Evolutionary conservation across 2,113 vertebrate species (phyloP).

Genomic region (Zosterops lateralis): DNA sequence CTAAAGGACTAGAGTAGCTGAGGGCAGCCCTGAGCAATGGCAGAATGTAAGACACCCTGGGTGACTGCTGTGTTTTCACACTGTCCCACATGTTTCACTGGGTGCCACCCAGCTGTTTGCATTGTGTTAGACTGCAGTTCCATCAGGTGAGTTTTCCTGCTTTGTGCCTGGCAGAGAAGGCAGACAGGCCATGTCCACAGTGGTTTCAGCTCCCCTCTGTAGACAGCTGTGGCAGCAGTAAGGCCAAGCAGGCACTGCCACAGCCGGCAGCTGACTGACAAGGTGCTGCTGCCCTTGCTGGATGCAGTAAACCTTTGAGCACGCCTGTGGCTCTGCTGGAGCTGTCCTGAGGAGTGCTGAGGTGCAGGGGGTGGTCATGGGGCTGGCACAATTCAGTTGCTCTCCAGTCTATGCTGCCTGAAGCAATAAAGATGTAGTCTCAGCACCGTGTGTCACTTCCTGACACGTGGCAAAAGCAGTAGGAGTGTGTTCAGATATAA

Average conservation of each 20-base stretch:
- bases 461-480: background rate
- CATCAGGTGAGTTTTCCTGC: background rate
- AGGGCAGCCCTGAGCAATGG: background rate
- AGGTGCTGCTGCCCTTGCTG: background rate
- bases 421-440: background rate
- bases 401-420: background rate
- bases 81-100: rapidly evolving
- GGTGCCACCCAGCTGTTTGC: background rate
- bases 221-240: rapidly evolving
- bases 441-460: background rate
- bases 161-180: background rate
- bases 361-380: rapidly evolving
- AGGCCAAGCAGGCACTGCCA: background rate
- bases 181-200: rapidly evolving
- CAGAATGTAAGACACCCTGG: background rate
- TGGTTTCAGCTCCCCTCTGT: background rate
- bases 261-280: rapidly evolving
- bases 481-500: background rate
- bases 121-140: rapidly evolving
- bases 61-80: background rate
- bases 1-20: background rate
- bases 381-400: background rate
- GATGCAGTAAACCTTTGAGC: background rate
- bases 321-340: rapidly evolving
- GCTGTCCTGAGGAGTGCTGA: background rate